Percentiles rank a stretch among this genome's conserved stretches.
These are phyloP conservation scores for Epizoanthus scotinus DNA, from an alignment of 92 coral and sea anemone species.

Conservation along the genomic window DNA sequence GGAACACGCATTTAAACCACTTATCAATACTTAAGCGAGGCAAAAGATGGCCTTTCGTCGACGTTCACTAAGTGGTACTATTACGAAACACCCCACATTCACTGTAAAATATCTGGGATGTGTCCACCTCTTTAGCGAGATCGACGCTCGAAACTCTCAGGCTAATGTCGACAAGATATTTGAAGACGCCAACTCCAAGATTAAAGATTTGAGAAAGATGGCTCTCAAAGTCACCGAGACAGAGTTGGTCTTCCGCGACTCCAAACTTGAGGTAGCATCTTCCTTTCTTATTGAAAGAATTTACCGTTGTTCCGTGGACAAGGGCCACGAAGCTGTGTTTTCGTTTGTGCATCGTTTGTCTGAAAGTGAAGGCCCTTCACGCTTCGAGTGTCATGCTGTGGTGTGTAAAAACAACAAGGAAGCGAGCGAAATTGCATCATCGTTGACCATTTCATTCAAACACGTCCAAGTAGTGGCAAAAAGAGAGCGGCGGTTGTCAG, in stretches of 20 bases:
- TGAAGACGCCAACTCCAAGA: conserved; percentile 1
- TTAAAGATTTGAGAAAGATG: conserved; percentile 26
- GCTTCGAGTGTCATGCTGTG: conserved; percentile 32
- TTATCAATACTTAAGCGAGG: not conserved
- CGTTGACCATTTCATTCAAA: not conserved
- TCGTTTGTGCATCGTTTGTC: conserved; percentile 3
- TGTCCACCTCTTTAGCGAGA: not conserved
- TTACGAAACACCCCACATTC: not conserved
- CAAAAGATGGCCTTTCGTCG: conserved; percentile 21
- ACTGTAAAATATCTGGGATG: conserved; percentile 24
- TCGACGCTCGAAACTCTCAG: conserved; percentile 12
- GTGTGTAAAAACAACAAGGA: not conserved
- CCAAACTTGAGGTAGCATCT: not conserved
- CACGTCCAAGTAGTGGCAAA: not conserved
- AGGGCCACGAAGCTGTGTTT: conserved; percentile 13
- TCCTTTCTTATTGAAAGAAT: conserved; percentile 14
- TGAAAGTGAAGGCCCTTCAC: not conserved
- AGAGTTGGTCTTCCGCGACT: not conserved
- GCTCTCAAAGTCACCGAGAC: conserved; percentile 4
- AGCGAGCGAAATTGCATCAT: conserved; percentile 10
- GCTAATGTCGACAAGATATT: conserved; percentile 21
- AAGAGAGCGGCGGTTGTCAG: not conserved
- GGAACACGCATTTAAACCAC: not conserved
- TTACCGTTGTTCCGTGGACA: conserved; percentile 22
- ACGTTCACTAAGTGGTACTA: not conserved